Conservation (phyloP, 2,797 vertebrate genomes). For the Chelon labrosus region DNA sequence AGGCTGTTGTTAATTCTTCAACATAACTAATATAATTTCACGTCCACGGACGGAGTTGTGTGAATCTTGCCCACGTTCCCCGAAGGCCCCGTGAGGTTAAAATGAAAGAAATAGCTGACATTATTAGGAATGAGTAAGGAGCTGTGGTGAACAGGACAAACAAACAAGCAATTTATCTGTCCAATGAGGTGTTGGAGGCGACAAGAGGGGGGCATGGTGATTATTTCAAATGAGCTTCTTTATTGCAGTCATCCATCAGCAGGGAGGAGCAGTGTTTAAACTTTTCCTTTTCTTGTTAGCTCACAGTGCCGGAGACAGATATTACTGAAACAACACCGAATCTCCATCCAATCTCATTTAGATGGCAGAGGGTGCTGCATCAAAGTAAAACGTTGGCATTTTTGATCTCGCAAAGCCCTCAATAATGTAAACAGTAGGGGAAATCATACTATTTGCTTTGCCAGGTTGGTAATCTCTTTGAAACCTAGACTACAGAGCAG, state of each 20-base stretch:
- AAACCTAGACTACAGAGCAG: constrained; percentile 6
- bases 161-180: constrained; percentile 58
- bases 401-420: constrained; percentile 35
- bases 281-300: constrained; percentile 29
- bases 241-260: constrained; percentile 68
- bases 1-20: constrained; percentile 24
- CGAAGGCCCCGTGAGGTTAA: neutral
- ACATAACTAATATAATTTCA: neutral
- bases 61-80: neutral
- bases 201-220: constrained; percentile 49
- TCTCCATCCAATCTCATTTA: constrained; percentile 35
- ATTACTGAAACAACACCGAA: constrained; percentile 31
- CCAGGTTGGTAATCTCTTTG: constrained; percentile 18
- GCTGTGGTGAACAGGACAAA: constrained; percentile 42
- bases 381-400: constrained; percentile 20
- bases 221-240: constrained; percentile 67
- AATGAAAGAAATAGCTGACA: constrained; percentile 17
- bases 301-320: constrained; percentile 38
- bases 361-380: constrained; percentile 38
- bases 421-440: constrained; percentile 6
- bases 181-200: constrained; percentile 54
- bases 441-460: neutral
- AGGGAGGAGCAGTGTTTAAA: constrained; percentile 47
- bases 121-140: constrained; percentile 40
- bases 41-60: constrained; percentile 4